A percentile compares a stretch with the other conserved stretches of the same genome.
Conservation (phyloP, 2,113 vertebrate species). For the Spea multiplicata region DNA sequence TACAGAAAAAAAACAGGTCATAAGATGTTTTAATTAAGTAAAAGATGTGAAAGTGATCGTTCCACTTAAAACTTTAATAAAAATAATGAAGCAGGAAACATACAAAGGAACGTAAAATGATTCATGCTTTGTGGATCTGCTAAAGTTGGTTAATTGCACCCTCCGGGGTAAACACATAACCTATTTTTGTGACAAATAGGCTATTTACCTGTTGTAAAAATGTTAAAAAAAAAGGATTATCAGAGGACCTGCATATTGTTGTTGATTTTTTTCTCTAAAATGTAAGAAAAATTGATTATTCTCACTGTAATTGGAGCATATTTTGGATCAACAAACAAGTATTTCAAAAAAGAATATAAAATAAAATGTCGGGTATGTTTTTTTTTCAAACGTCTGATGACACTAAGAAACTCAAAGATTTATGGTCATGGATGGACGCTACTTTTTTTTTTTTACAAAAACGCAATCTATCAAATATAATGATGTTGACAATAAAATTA, state of each 20-base stretch:
- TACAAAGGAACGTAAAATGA: neutral
- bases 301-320: constrained; percentile 49
- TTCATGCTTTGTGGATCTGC: neutral
- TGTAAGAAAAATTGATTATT: constrained; percentile 53
- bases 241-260: constrained; percentile 30
- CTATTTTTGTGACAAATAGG: constrained; percentile 37
- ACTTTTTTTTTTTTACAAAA: constrained; percentile 43
- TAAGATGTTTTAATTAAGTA: too few species aligned
- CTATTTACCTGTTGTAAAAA: constrained; percentile 33
- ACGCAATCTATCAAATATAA: constrained; percentile 55
- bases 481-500: constrained; percentile 48
- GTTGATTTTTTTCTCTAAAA: constrained; percentile 39
- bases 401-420: constrained; percentile 55
- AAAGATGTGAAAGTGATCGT: too few species aligned
- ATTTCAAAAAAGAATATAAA: constrained; percentile 51
- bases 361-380: constrained; percentile 27
- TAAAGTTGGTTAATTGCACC: constrained; percentile 38
- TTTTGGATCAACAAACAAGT: constrained; percentile 54
- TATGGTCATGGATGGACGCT: neutral
- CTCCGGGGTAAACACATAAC: constrained; percentile 15
- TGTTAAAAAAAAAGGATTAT: constrained; percentile 2
- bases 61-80: neutral
- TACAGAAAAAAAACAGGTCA: too few species aligned
- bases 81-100: neutral
- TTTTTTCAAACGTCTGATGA: constrained; percentile 46